phyloP scores from a whole-genome alignment of 1,140 invertebrate genomes.

The Diplogasteroides magnus region DNA sequence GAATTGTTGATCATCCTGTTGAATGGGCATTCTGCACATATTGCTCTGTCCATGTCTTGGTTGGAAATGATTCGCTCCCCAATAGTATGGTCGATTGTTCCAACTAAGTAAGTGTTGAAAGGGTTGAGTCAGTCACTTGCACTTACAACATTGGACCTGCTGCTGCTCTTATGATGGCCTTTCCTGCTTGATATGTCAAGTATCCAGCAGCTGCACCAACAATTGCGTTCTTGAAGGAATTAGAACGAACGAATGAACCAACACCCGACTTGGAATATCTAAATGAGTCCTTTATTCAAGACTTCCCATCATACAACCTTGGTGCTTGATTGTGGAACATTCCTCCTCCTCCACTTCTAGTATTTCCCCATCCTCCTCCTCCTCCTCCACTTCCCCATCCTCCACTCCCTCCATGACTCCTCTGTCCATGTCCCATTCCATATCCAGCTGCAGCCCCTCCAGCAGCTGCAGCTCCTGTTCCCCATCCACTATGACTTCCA shows the following conservation, averaged over 20 bases:
- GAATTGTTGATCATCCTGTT: slow-evolving; percentile 40
- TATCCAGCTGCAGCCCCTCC: not conserved
- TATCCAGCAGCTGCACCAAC: slow-evolving; percentile 54
- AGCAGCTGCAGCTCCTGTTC: not conserved
- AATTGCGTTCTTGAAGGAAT: slow-evolving; percentile 51
- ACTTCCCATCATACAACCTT: not conserved
- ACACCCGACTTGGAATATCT: slow-evolving; percentile 37
- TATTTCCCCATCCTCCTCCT: slow-evolving; percentile 8
- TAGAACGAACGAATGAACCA: slow-evolving; percentile 44
- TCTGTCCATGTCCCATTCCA: not conserved
- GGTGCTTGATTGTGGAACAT: not conserved
- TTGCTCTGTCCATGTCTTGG: slow-evolving; percentile 14
- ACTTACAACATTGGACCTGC: slow-evolving; percentile 49
- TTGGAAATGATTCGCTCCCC: slow-evolving; percentile 45
- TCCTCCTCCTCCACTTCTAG: not conserved
- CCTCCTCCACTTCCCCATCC: slow-evolving; percentile 13
- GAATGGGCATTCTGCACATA: slow-evolving; percentile 54
- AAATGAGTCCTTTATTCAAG: slow-evolving; percentile 7
- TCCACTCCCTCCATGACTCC: not conserved
- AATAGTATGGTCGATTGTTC: slow-evolving; percentile 48
- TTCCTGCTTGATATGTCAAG: slow-evolving; percentile 54
- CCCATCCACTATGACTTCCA: slow-evolving; percentile 10
- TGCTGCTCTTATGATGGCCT: slow-evolving; percentile 43
- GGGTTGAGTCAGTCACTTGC: not conserved
- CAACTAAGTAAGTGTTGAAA: slow-evolving; percentile 36